phyloP scores from a whole-genome alignment of 2,888 invertebrate species.

The Drosophila eohydei region DNA sequence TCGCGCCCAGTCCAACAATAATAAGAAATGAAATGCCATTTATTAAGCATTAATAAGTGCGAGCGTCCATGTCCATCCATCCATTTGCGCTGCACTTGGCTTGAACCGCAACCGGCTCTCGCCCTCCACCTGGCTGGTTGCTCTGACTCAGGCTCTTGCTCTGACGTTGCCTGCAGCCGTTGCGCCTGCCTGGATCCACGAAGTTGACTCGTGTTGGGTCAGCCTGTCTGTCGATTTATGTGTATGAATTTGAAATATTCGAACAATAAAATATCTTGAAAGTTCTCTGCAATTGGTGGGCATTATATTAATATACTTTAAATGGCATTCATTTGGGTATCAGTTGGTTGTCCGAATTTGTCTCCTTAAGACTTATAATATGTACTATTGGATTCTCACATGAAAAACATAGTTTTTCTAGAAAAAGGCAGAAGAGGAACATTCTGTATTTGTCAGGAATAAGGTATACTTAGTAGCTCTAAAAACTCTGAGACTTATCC shows the following conservation, averaged over 20 bases:
- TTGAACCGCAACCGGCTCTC: conserved; percentile 32
- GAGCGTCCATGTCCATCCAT: conserved; percentile 71
- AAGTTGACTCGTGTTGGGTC: conserved; percentile 23
- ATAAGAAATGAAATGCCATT: conserved; percentile 85
- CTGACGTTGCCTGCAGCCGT: conserved; percentile 35
- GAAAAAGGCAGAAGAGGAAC: not conserved
- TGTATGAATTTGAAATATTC: conserved; percentile 3
- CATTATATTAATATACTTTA: conserved; percentile 12
- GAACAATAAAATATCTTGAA: conserved; percentile 19
- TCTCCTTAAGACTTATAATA: not conserved
- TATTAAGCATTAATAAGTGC: conserved; percentile 85
- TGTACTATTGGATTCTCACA: not conserved
- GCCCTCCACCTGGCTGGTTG: conserved; percentile 1
- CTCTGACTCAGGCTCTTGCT: conserved; percentile 34
- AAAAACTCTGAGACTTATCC: not conserved
- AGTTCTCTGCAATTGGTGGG: not conserved
- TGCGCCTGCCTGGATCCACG: conserved; percentile 2
- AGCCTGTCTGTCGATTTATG: conserved; percentile 18
- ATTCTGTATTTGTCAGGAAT: not conserved
- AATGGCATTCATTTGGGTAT: conserved; percentile 1
- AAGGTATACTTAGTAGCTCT: not conserved
- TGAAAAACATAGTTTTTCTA: too few species aligned
- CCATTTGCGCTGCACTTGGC: conserved; percentile 69
- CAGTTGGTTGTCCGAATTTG: not conserved
- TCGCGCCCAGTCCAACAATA: conserved; percentile 76